Percentiles rank a stretch among this genome's conserved stretches.
These are phyloP conservation scores for Ditylenchus dipsaci DNA, from an alignment of 1,140 invertebrate genomes.

Conservation along the genomic window DNA sequence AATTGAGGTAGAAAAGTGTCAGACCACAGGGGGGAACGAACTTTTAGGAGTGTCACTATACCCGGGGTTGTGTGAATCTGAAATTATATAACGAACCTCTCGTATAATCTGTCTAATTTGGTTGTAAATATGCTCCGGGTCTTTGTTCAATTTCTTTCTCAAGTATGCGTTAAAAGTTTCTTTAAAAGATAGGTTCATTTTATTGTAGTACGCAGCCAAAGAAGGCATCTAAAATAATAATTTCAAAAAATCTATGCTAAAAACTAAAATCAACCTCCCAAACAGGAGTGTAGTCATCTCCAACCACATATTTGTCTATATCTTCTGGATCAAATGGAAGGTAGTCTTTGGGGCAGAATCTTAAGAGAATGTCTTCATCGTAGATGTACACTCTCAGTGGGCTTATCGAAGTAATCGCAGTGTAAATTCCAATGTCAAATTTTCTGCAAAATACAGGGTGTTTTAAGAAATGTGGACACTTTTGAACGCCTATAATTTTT, in stretches of 20 bases:
- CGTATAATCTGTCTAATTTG: conserved; percentile 75
- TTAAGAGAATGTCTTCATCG: conserved; percentile 71
- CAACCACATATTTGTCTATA: conserved; percentile 85
- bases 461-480: too few relatives aligned
- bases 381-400: conserved; percentile 83
- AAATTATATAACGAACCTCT: conserved; percentile 60
- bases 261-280: conserved; percentile 71
- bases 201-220: conserved; percentile 71
- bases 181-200: conserved; percentile 77
- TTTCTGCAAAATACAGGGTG: conserved; percentile 71
- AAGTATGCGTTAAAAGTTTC: conserved; percentile 79
- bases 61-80: too few relatives aligned
- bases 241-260: not conserved
- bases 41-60: too few relatives aligned
- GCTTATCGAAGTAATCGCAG: conserved; percentile 81
- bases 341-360: conserved; percentile 86
- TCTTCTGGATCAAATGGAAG: conserved; percentile 78
- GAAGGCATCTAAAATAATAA: conserved; percentile 67
- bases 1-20: too few relatives aligned
- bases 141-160: conserved; percentile 62
- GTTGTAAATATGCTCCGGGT: conserved; percentile 73
- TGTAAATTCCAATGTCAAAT: conserved; percentile 94
- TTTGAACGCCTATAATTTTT: too few relatives aligned
- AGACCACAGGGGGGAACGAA: too few relatives aligned
- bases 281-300: conserved; percentile 85